Conservation (phyloP, 2,888 invertebrate species). For the Philonicus albiceps region DNA sequence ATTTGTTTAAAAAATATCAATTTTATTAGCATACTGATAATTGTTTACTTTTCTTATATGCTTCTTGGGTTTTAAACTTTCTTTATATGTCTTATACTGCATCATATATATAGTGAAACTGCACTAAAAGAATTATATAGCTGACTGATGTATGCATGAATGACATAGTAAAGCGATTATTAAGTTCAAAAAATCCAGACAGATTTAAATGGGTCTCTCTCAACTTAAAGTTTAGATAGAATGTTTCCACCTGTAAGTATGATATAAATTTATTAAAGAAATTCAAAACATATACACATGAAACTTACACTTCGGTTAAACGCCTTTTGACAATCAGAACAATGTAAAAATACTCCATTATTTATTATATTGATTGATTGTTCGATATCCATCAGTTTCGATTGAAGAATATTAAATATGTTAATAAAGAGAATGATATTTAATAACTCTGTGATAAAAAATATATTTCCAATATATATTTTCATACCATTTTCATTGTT, state of each 20-base stretch:
- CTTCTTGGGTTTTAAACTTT: not conserved
- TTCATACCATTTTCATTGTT: not conserved
- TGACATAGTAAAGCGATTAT: not conserved
- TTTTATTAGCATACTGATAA: not conserved
- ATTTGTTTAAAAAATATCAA: not conserved
- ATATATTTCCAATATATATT: not conserved
- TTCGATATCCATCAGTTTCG: not conserved
- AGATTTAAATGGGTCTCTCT: not conserved
- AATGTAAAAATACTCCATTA: not conserved
- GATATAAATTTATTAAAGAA: not conserved
- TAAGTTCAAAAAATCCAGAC: not conserved
- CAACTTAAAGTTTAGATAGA: not conserved
- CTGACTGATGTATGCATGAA: not conserved
- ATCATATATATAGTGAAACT: not conserved
- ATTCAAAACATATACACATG: not conserved
- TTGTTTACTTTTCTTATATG: not conserved
- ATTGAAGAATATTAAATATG: not conserved
- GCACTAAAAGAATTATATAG: not conserved
- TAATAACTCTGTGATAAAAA: not conserved
- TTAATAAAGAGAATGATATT: not conserved
- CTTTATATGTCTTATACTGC: too few species aligned
- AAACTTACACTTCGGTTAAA: not conserved
- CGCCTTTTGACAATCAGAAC: too few species aligned
- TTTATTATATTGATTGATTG: not conserved
- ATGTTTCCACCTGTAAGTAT: not conserved